Percentiles rank a stretch among this genome's conserved stretches.
phyloP scores from a whole-genome alignment of 2,797 vertebrate genomes.

The Prionace glauca region DNA sequence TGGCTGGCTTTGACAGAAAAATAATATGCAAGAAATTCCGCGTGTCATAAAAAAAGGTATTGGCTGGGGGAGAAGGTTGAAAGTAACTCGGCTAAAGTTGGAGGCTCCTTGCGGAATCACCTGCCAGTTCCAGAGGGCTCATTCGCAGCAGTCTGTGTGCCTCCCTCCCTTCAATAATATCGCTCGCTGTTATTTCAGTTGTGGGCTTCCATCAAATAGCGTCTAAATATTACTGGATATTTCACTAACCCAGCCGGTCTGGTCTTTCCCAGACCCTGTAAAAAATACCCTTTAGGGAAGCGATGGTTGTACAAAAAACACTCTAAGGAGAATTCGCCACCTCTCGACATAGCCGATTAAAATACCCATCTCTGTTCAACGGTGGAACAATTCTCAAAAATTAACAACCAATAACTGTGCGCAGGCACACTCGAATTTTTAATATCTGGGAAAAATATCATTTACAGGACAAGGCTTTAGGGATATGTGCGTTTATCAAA shows the following conservation, averaged over 20 bases:
- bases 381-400: not conserved
- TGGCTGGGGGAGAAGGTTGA: not conserved
- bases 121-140: too few species aligned
- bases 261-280: too few species aligned
- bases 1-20: not conserved
- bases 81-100: not conserved
- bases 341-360: not conserved
- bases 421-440: not conserved
- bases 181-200: not conserved
- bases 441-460: not conserved
- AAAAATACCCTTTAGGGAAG: not conserved
- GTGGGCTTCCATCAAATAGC: not conserved
- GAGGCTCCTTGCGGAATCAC: not conserved
- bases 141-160: not conserved
- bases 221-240: not conserved
- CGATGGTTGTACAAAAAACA: not conserved
- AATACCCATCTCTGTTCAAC: not conserved
- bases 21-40: too few species aligned
- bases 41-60: too few species aligned
- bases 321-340: too few species aligned
- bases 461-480: not conserved
- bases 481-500: not conserved
- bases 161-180: too few species aligned
- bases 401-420: not conserved
- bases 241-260: not conserved